A percentile compares a stretch with the other conserved stretches of the same genome.
Evolutionary conservation across 2,797 vertebrate species (phyloP).

Genomic region (Perodicticus potto): DNA sequence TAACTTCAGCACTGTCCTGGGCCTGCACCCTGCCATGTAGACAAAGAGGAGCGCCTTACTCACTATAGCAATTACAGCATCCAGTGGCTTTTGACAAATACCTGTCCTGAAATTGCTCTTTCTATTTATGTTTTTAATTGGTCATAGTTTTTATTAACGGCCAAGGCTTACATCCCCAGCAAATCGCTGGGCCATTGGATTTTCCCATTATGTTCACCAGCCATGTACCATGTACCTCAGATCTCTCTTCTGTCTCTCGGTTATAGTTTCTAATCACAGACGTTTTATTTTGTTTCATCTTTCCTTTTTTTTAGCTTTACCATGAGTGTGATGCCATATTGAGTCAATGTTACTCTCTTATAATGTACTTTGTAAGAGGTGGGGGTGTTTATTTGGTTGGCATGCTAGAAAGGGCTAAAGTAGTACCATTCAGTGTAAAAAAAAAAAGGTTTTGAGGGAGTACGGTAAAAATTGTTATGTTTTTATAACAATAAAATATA

Average conservation of each 20-base stretch:
- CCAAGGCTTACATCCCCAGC: conserved; percentile 75
- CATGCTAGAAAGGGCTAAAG: conserved; percentile 86
- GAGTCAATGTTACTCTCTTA: conserved; percentile 91
- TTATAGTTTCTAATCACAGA: conserved; percentile 93
- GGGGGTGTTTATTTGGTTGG: conserved; percentile 88
- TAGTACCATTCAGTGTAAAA: conserved; percentile 83
- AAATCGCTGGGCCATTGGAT: conserved; percentile 84
- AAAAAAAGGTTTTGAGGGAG: conserved; percentile 86
- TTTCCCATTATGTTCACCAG: conserved; percentile 90
- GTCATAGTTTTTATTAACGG: conserved; percentile 53
- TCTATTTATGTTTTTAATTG: conserved; percentile 25
- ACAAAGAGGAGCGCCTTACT: conserved; percentile 61
- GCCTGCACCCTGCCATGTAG: conserved; percentile 56
- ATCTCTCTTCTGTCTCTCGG: conserved; percentile 88
- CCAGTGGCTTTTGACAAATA: conserved; percentile 70
- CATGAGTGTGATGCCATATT: conserved; percentile 94
- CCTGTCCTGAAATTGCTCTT: conserved; percentile 17
- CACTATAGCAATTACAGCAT: conserved; percentile 70
- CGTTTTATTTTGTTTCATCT: conserved; percentile 1
- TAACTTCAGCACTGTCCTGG: background rate
- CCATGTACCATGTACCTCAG: conserved; percentile 96
- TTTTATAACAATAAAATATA: background rate
- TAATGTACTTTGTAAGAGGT: conserved; percentile 89
- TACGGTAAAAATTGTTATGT: conserved; percentile 84
- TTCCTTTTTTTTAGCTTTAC: conserved; percentile 90